A percentile compares a stretch with the other conserved stretches of the same genome.
Evolutionary conservation across 2,888 invertebrate genomes (phyloP).

Genomic region (Brassicogethes aeneus): DNA sequence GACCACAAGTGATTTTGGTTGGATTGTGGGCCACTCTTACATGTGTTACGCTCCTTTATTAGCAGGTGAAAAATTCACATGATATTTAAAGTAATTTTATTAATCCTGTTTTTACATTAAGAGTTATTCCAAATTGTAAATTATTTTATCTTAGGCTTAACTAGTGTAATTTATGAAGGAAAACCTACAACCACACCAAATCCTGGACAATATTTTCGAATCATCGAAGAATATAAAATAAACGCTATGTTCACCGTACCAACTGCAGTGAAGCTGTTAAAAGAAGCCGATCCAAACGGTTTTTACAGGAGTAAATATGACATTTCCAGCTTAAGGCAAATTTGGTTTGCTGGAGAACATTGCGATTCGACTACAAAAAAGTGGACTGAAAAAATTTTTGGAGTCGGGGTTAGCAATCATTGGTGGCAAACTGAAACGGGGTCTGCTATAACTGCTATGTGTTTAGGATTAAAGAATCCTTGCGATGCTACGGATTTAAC

Average conservation of each 20-base stretch:
- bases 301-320: slow-evolving; percentile 52
- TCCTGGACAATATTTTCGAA: slow-evolving; percentile 77
- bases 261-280: slow-evolving; percentile 71
- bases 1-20: slow-evolving; percentile 75
- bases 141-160: slow-evolving; percentile 65
- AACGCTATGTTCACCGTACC: slow-evolving; percentile 76
- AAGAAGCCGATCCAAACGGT: slow-evolving; percentile 62
- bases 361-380: slow-evolving; percentile 76
- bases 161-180: slow-evolving; percentile 75
- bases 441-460: slow-evolving; percentile 72
- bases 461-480: slow-evolving; percentile 46
- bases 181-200: slow-evolving; percentile 87
- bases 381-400: slow-evolving; percentile 57
- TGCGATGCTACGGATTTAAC: not conserved
- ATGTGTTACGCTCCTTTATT: slow-evolving; percentile 79
- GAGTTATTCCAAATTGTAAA: too few species aligned
- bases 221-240: too few species aligned
- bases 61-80: too few species aligned
- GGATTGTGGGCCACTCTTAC: slow-evolving; percentile 86
- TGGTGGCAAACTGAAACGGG: slow-evolving; percentile 95
- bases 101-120: too few species aligned
- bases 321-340: slow-evolving; percentile 52
- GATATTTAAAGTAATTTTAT: too few species aligned
- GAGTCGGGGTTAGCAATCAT: slow-evolving; percentile 69
- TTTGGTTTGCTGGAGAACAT: slow-evolving; percentile 80